These are phyloP conservation scores for Pammene fasciana DNA, from an alignment of 2,888 invertebrate species.

Conservation along the genomic window DNA sequence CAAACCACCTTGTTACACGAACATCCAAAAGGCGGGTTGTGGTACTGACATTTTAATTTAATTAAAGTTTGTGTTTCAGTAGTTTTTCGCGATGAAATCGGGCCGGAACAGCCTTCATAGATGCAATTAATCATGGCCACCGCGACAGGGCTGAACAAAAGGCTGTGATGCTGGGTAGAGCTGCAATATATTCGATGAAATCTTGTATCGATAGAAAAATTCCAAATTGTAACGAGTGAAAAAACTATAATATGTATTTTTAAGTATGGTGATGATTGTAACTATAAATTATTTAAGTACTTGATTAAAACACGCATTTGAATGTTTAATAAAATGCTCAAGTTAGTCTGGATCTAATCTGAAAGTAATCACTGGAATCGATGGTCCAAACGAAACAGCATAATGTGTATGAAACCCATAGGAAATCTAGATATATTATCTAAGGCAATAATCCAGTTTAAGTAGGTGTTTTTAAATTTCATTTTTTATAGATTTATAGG, in stretches of 20 bases:
- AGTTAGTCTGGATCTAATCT: no score
- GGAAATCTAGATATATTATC: no score
- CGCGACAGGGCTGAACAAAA: constrained; percentile 67
- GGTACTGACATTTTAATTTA: constrained; percentile 57
- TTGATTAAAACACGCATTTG: no score
- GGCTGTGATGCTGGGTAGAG: constrained; percentile 54
- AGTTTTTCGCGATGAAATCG: constrained; percentile 62
- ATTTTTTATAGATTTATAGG: no score
- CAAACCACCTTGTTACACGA: constrained; percentile 37
- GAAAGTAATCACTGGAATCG: no score
- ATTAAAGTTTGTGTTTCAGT: constrained; percentile 60
- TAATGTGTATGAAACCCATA: no score
- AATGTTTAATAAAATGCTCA: no score
- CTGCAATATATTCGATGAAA: constrained; percentile 34
- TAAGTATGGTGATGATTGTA: no score
- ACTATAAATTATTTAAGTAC: no score
- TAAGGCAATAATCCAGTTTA: no score
- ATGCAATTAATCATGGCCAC: constrained; percentile 76
- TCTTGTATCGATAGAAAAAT: constrained; percentile 2
- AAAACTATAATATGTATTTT: neutral
- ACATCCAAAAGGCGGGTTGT: constrained; percentile 53
- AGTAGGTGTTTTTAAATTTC: no score
- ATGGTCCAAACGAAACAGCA: no score
- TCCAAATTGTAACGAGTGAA: neutral
- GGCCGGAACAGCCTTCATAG: constrained; percentile 69